Conservation (phyloP, 2,113 vertebrate genomes). For the Cyprinus carpio region DNA sequence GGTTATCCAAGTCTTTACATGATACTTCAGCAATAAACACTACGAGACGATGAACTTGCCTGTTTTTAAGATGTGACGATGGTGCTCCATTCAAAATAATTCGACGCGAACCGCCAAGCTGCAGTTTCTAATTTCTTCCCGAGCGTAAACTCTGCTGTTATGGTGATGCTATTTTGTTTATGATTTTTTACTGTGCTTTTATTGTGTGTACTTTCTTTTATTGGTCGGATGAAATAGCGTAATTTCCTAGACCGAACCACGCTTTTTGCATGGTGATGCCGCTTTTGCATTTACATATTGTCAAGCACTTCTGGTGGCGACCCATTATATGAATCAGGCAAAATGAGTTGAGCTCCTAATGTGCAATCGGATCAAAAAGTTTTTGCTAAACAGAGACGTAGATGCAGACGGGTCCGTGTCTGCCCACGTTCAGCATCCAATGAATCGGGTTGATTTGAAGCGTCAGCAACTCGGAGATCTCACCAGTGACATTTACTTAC, state of each 20-base stretch:
- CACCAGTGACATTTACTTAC: background rate
- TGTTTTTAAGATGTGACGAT: background rate
- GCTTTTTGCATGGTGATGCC: no score
- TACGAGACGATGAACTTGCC: background rate
- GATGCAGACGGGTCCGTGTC: background rate
- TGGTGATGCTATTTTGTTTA: no score
- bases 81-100: constrained; percentile 1
- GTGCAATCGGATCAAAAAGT: background rate
- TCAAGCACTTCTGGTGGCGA: background rate
- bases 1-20: background rate
- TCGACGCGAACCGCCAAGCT: background rate
- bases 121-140: background rate
- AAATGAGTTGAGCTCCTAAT: no score
- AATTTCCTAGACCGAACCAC: no score
- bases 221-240: no score
- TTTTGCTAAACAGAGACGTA: background rate
- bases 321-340: background rate
- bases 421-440: background rate
- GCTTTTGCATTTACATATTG: background rate
- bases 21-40: background rate
- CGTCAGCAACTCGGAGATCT: background rate
- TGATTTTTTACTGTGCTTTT: no score
- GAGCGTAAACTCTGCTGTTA: background rate
- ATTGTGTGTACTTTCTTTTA: no score
- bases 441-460: background rate